Evolutionary conservation across 2,113 vertebrate species (phyloP), one percentile per base, ranked within the genome.

Genomic region (Cinclus mexicanus): DNA sequence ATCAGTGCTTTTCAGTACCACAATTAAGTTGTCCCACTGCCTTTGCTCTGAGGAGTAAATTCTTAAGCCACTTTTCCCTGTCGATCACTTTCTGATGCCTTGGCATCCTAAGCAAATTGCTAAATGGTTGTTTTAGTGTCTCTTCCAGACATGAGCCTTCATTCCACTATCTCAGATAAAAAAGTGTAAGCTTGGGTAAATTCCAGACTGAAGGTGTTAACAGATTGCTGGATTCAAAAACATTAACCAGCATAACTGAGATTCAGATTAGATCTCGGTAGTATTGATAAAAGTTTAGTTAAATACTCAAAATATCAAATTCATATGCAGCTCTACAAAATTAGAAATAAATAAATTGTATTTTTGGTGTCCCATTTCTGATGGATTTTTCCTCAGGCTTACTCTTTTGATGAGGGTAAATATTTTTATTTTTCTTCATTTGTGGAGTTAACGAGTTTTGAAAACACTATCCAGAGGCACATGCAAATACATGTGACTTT

Each of bases 181-280:
- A 85, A 21, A 67, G 29, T 22, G 8, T 88, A 86, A 91, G 52
- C 87, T 42, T 80, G 63, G 64, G 84, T 75, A 85, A 93, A 90
- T 85, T 93, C 91, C 96, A 94, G 53, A 47, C 29, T 50, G 37
- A 93, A 94, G 47, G 83, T 83, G 79, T 74, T 88, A 96, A 90
- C 67, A 33, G 56, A 77, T 93, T 92, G 42, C 59, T 88, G 71
- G 39, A 88, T 77, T 94, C 71, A 83, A 92, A 87, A 86, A 35
- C 63, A 74, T 77, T 53, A 80, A 41, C 15, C 5, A 14, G 24
- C 10, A 37, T 75, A 86, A 86, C 1, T 71, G 67, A 78, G 44
- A 89, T 92, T 72, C 52, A 86, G 86, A 93, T 78, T 60, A 74
- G 64, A 55, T n/a, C 28, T 78, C 5, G 1, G 22, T 56, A 77